Evolutionary conservation across 2,888 invertebrate species (phyloP).

Genomic region (Stenotaenia linearis): DNA sequence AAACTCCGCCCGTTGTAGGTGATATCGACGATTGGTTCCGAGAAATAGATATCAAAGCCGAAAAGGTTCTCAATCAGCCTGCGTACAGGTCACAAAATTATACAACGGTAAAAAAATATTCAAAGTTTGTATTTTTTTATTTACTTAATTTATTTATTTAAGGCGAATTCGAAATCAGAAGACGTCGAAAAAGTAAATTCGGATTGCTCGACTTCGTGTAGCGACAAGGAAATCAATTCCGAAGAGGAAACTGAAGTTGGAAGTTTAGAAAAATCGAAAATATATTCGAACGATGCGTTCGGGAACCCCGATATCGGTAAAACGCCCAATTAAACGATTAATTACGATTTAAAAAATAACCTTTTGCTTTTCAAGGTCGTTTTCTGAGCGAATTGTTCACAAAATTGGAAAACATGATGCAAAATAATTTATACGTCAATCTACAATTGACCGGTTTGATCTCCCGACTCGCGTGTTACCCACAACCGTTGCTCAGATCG

Average conservation of each 20-base stretch:
- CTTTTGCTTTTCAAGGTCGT: constrained; percentile 53
- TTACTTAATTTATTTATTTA: background rate
- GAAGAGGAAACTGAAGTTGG: background rate
- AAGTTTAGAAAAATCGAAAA: background rate
- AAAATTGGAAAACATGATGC: constrained; percentile 75
- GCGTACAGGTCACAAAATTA: background rate
- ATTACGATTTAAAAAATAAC: background rate
- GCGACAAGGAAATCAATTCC: background rate
- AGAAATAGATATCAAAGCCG: background rate
- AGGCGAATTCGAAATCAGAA: background rate
- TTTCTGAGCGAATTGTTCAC: constrained; percentile 74
- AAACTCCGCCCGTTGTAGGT: background rate
- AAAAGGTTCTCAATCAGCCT: background rate
- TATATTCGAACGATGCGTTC: constrained; percentile 37
- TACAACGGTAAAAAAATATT: background rate
- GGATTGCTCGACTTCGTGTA: background rate
- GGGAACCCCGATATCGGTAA: constrained; percentile 41
- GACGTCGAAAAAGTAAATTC: background rate
- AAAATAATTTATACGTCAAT: constrained; percentile 77
- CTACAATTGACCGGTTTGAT: constrained; percentile 81
- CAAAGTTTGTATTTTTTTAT: background rate
- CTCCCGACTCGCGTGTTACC: constrained; percentile 76
- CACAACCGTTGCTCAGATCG: constrained; percentile 80
- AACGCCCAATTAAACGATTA: background rate
- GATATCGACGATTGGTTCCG: background rate